Conservation (phyloP, 1,140 invertebrate genomes). For the Pogonomyrmex californicus region DNA sequence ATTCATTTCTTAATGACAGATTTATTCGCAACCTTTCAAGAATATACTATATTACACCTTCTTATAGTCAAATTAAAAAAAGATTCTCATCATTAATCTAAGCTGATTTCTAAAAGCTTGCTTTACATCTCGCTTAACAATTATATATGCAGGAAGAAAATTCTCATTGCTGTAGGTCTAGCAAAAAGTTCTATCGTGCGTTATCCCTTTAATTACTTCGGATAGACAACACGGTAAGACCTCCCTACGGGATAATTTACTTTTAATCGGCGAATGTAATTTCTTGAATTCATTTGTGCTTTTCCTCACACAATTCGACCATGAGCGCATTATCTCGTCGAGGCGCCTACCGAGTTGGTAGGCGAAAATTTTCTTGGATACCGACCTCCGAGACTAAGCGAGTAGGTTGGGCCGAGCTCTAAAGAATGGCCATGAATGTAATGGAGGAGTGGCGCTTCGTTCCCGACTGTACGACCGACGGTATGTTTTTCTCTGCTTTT, state of each 20-base stretch:
- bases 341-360: neutral
- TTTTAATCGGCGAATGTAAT: constrained; percentile 29
- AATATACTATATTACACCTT: neutral
- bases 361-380: constrained; percentile 55
- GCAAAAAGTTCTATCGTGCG: neutral
- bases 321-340: neutral
- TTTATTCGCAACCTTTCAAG: neutral
- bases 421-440: constrained; percentile 72
- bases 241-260: constrained; percentile 12
- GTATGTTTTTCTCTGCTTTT: constrained; percentile 75
- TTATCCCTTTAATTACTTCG: neutral
- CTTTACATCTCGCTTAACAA: constrained; percentile 27
- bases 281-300: neutral
- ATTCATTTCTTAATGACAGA: constrained; percentile 11
- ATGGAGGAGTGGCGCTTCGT: constrained; percentile 67
- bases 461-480: constrained; percentile 40
- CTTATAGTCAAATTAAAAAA: neutral
- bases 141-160: neutral
- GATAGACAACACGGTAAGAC: neutral
- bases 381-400: constrained; percentile 39
- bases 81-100: neutral
- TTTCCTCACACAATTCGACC: neutral
- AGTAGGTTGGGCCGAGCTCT: constrained; percentile 26
- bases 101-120: neutral
- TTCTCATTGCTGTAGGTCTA: neutral